phyloP scores from a whole-genome alignment of 2,113 vertebrate genomes.

The Melanostigma gelatinosum region DNA sequence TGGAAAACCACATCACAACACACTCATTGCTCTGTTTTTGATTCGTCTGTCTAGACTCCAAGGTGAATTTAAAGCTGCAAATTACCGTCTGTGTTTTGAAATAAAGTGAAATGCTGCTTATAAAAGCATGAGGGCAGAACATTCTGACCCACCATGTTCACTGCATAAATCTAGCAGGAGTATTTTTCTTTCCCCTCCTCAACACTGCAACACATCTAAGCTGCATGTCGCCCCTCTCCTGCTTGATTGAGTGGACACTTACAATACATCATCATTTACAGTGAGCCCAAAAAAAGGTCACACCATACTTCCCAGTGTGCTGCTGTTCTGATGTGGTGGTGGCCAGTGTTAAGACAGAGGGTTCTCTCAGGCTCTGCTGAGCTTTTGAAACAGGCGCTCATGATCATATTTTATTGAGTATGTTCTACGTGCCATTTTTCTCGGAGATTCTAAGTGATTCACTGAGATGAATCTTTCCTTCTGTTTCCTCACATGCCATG shows the following conservation, averaged over 20 bases:
- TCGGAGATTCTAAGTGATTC: neutral
- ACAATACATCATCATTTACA: slow-evolving; percentile 72
- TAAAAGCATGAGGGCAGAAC: neutral
- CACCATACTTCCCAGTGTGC: slow-evolving; percentile 70
- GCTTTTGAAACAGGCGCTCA: neutral
- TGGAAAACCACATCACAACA: slow-evolving; percentile 20
- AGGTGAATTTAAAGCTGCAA: slow-evolving; percentile 2
- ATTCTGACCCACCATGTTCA: neutral
- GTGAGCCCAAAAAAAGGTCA: slow-evolving; percentile 78
- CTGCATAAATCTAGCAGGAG: slow-evolving; percentile 1
- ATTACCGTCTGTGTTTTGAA: neutral
- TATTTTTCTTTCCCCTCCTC: neutral
- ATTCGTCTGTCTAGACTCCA: slow-evolving; percentile 16
- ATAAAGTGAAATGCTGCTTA: neutral
- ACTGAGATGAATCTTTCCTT: neutral
- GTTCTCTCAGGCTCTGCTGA: slow-evolving; percentile 54
- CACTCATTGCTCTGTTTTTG: slow-evolving; percentile 26
- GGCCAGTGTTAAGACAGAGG: slow-evolving; percentile 75
- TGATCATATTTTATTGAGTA: neutral
- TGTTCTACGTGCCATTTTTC: neutral
- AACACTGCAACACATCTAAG: neutral
- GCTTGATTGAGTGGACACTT: neutral
- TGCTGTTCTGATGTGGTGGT: slow-evolving; percentile 67
- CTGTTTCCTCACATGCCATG: neutral
- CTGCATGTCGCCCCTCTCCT: neutral